phyloP scores from a whole-genome alignment of 1,140 invertebrate species.

The Nasonia longicornis region DNA sequence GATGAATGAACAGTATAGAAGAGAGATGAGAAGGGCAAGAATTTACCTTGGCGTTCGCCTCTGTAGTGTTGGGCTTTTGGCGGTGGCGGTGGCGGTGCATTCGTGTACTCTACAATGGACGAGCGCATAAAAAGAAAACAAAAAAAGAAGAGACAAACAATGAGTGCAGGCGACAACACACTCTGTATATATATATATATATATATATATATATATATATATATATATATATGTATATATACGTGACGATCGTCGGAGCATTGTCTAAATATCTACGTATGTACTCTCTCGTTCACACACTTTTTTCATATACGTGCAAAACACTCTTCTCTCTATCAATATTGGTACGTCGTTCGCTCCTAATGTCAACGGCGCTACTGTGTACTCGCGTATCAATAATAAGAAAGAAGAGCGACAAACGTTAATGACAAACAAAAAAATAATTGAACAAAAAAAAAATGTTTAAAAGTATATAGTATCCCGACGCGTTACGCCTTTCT shows the following conservation, averaged over 20 bases:
- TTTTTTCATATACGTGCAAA: conserved; percentile 6
- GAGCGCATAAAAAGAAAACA: conserved; percentile 68
- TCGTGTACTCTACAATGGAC: conserved; percentile 73
- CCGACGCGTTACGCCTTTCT: conserved; percentile 15
- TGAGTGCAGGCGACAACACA: conserved; percentile 31
- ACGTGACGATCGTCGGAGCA: conserved; percentile 17
- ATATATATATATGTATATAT: not conserved
- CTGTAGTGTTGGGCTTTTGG: conserved; percentile 73
- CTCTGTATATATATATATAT: not conserved
- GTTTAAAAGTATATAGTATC: conserved; percentile 20
- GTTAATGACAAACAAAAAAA: not conserved
- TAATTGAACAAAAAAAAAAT: conserved; percentile 9
- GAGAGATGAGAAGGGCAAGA: conserved; percentile 49
- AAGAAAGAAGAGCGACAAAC: not conserved
- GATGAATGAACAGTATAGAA: conserved; percentile 14
- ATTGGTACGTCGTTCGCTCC: conserved; percentile 51
- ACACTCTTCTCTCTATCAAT: conserved; percentile 57
- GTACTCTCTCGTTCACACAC: not conserved
- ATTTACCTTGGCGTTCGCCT: conserved; percentile 74
- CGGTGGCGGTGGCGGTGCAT: conserved; percentile 75
- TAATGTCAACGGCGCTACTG: not conserved
- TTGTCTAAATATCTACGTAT: not conserved
- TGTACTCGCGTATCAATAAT: not conserved
- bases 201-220: not conserved
- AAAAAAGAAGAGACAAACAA: conserved; percentile 52